Evolutionary conservation across 2,888 invertebrate genomes (phyloP), one percentile per base, ranked within the genome.

Genomic region (Agrochola macilenta): DNA sequence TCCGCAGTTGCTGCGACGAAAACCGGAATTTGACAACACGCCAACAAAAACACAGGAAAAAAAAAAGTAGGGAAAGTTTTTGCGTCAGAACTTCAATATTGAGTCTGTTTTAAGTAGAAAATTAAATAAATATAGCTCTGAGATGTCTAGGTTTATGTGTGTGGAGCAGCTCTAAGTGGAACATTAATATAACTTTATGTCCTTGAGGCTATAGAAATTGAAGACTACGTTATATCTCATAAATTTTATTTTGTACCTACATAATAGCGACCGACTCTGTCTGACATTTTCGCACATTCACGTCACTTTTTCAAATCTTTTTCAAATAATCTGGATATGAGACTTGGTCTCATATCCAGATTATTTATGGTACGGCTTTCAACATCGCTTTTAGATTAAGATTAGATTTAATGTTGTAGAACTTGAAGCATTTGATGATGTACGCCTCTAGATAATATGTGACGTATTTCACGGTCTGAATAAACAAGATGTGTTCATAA

Each of bases 11-110:
- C n/a, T 64, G 39, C 54, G 26, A 70, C 60, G 49, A 58, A 78
- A 86, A 83, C 83, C 86, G 74, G 86, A 78, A 65, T 78, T 83
- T 78, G 86, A 71, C 52, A 74, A 35, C 58, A 39, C 35, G 86
- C 86, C 83, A 78, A 83, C 63, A 26, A 69, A 72, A 46, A 12
- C 63, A 73, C 60, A 66, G 66, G 60, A 61, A 77, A 83, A 85
- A 58, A 61, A 77, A 83, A 85, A 58, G 26, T 5, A 46, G 46
- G 23, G 52, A 77, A 78, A 73, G 70, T 64, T 77, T 58, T 70
- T 64, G 26, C 43, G 43, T 60, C 57, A 63, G 17, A 60, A 72
- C 46, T 75, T 71, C 1, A 30, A 49, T n/a, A n/a, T 35, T 57
- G n/a, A 61, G 35, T 46, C 57, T 61, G 79, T 60, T 79, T 82